These are phyloP conservation scores for Pelusios castaneus DNA, from an alignment of 2,113 vertebrate genomes.

Conservation along the genomic window DNA sequence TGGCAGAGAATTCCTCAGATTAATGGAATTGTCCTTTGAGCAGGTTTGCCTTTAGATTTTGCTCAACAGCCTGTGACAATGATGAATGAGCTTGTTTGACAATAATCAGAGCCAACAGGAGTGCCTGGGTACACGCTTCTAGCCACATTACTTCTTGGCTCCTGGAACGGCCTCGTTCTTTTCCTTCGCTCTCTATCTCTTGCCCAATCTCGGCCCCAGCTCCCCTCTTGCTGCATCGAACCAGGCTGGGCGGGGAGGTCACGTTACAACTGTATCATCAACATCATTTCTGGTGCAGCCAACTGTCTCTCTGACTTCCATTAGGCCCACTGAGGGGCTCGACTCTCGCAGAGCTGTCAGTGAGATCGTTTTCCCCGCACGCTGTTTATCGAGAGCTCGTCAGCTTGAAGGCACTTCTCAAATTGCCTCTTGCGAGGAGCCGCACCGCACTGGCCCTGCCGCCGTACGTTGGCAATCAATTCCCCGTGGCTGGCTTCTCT, in stretches of 20 bases:
- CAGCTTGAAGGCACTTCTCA: not conserved
- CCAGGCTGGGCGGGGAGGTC: no score
- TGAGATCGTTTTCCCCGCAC: not conserved
- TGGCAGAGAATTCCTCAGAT: not conserved
- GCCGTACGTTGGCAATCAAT: not conserved
- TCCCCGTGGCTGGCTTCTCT: not conserved
- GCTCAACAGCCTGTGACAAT: not conserved
- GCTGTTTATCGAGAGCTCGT: not conserved
- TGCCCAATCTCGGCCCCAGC: no score
- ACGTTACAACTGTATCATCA: not conserved
- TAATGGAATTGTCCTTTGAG: not conserved
- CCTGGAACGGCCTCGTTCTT: not conserved
- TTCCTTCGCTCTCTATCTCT: not conserved
- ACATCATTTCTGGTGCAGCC: not conserved
- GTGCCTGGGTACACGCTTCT: not conserved
- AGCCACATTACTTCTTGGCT: not conserved
- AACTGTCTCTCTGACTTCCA: not conserved
- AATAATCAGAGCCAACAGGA: no score
- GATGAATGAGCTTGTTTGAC: not conserved
- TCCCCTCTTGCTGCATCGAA: no score
- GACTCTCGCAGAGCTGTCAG: not conserved
- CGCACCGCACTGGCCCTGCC: no score
- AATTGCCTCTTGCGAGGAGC: not conserved
- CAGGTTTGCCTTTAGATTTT: not conserved
- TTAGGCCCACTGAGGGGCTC: not conserved